A percentile compares a stretch with the other conserved stretches of the same genome.
Evolutionary conservation across 2,113 vertebrate genomes (phyloP).

Genomic region (Nibea albiflora): DNA sequence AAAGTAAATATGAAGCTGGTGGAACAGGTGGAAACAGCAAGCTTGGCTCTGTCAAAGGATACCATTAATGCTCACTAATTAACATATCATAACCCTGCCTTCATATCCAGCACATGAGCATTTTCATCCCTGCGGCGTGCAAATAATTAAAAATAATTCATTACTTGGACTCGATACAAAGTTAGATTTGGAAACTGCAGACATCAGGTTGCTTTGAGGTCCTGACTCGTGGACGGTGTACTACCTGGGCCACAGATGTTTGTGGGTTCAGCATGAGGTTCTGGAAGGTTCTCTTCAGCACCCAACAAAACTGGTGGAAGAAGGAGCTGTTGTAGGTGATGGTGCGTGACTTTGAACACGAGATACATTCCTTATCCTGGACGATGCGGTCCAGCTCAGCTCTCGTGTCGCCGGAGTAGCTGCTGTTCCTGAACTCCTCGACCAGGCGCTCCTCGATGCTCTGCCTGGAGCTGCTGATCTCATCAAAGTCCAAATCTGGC

Average conservation of each 20-base stretch:
- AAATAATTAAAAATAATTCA: background rate
- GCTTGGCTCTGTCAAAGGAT: too few species aligned
- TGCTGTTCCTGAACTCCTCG: slow-evolving; percentile 84
- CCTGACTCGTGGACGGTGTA: too few species aligned
- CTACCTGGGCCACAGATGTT: slow-evolving; percentile 92
- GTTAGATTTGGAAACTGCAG: background rate
- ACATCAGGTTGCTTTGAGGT: background rate
- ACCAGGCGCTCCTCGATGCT: slow-evolving; percentile 85
- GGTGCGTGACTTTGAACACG: slow-evolving; percentile 61
- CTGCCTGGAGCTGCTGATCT: slow-evolving; percentile 51
- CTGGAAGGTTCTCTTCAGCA: slow-evolving; percentile 89
- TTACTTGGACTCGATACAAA: background rate
- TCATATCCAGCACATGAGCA: background rate
- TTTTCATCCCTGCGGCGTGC: background rate
- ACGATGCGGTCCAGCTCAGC: slow-evolving; percentile 81
- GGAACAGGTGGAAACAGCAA: too few species aligned
- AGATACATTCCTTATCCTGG: slow-evolving; percentile 67
- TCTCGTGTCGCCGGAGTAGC: slow-evolving; percentile 80
- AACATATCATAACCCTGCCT: background rate
- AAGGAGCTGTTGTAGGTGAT: slow-evolving; percentile 90
- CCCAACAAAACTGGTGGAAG: slow-evolving; percentile 90
- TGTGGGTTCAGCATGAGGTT: slow-evolving; percentile 91
- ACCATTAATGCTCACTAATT: too few species aligned
- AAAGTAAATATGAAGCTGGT: too few species aligned
- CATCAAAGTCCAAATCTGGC: slow-evolving; percentile 72